phyloP scores from a whole-genome alignment of 2,113 vertebrate genomes.

The Xenopus laevis region DNA sequence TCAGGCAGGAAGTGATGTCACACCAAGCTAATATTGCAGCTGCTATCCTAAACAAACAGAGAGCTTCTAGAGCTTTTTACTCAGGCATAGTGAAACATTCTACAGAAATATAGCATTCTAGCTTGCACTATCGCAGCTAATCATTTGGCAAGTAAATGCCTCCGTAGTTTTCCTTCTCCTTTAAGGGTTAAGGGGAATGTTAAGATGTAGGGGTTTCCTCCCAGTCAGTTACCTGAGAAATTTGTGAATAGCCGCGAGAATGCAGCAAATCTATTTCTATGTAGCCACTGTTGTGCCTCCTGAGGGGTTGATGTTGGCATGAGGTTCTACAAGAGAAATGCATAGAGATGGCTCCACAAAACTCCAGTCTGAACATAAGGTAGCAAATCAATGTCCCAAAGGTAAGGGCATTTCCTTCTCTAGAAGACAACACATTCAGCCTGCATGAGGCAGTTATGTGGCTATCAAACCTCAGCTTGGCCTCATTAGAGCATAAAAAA shows the following conservation, averaged over 20 bases:
- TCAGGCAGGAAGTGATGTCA: too few species aligned
- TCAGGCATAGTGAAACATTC: too few species aligned
- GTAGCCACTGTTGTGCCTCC: constrained; percentile 95
- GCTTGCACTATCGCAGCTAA: too few species aligned
- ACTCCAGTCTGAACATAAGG: constrained; percentile 36
- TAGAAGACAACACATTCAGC: constrained; percentile 29
- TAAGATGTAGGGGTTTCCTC: constrained; percentile 26
- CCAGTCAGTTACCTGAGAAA: constrained; percentile 78
- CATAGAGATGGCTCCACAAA: constrained; percentile 41
- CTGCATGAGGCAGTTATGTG: constrained; percentile 18
- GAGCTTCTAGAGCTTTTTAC: too few species aligned
- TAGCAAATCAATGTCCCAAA: constrained; percentile 30
- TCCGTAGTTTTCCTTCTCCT: too few species aligned
- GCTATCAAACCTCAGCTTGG: constrained; percentile 6
- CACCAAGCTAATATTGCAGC: too few species aligned
- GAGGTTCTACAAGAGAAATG: constrained; percentile 76
- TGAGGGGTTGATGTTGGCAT: constrained; percentile 88
- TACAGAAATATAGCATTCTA: too few species aligned
- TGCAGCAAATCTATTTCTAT: constrained; percentile 89
- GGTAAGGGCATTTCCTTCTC: constrained; percentile 37
- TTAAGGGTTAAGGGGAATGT: constrained; percentile 25
- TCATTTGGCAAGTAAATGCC: too few species aligned
- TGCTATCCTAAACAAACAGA: too few species aligned
- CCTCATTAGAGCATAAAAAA: background rate
- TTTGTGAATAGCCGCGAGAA: constrained; percentile 91